Conservation (phyloP, 1,140 invertebrate genomes). For the Contarinia nasturtii region DNA sequence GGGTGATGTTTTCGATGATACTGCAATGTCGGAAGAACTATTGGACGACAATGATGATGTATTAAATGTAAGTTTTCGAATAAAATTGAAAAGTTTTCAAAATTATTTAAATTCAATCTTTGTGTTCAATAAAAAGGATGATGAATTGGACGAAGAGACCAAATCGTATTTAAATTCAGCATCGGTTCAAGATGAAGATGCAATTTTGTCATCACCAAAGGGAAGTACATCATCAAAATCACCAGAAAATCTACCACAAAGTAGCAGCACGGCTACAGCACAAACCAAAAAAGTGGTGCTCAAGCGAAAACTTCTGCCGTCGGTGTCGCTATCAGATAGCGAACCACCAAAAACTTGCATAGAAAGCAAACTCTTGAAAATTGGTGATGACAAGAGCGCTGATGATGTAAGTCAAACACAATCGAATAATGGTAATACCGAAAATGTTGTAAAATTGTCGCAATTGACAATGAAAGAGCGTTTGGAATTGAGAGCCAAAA, state of each 20-base stretch:
- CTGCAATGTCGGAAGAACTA: conserved; percentile 22
- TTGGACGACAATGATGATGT: conserved; percentile 14
- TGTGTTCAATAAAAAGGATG: conserved; percentile 3
- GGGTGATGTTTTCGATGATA: conserved; percentile 32
- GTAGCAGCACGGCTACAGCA: conserved; percentile 7
- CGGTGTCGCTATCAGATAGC: background rate
- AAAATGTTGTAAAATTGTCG: conserved; percentile 35
- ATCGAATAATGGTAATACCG: background rate
- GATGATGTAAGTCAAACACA: too few species aligned
- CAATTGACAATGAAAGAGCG: conserved; percentile 44
- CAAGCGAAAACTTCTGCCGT: conserved; percentile 35
- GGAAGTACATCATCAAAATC: background rate
- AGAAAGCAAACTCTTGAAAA: too few species aligned
- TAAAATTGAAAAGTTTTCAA: background rate
- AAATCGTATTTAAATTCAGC: conserved; percentile 1
- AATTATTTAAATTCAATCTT: conserved; percentile 3
- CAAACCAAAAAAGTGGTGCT: conserved; percentile 38
- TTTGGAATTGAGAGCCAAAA: conserved; percentile 55
- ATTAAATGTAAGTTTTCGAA: conserved; percentile 7
- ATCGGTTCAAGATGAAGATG: background rate
- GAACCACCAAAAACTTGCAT: background rate
- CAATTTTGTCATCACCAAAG: conserved; percentile 1
- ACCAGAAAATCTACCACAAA: conserved; percentile 11
- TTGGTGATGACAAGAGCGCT: too few species aligned
- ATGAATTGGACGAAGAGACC: conserved; percentile 14